Evolutionary conservation across 2,113 vertebrate genomes (phyloP).

Genomic region (Pachycephala philippinensis): DNA sequence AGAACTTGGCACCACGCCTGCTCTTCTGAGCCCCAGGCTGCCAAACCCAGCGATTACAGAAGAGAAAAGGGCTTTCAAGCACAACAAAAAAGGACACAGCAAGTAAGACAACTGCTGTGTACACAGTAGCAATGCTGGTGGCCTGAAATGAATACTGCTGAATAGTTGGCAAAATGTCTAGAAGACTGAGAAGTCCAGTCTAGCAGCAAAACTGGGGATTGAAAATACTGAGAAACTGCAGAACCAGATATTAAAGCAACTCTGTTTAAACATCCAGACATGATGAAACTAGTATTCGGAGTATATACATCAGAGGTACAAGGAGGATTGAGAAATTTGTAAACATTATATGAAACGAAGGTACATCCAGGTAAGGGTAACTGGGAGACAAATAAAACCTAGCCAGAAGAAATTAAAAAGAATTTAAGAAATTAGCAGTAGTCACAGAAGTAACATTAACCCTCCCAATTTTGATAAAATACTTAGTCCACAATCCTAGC

Average conservation of each 20-base stretch:
- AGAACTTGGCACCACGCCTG: neutral
- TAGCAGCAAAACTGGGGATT: neutral
- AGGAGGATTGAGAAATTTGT: neutral
- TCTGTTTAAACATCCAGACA: neutral
- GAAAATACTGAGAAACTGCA: neutral
- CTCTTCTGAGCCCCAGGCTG: neutral
- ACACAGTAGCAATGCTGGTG: neutral
- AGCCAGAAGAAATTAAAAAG: neutral
- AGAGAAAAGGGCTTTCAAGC: neutral
- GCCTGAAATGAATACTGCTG: neutral
- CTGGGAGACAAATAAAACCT: neutral
- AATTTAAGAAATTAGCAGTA: neutral
- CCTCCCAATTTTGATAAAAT: neutral
- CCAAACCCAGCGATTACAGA: neutral
- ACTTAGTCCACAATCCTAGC: neutral
- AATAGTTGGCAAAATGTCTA: neutral
- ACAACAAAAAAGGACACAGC: neutral
- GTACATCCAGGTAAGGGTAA: neutral
- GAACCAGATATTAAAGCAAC: neutral
- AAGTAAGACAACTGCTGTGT: neutral
- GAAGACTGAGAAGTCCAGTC: neutral
- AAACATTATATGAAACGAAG: neutral
- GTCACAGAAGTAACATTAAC: neutral
- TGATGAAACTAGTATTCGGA: neutral
- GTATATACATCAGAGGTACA: neutral